phyloP scores from a whole-genome alignment of 1,140 invertebrate species.

The Aphelinus atriplicis region DNA sequence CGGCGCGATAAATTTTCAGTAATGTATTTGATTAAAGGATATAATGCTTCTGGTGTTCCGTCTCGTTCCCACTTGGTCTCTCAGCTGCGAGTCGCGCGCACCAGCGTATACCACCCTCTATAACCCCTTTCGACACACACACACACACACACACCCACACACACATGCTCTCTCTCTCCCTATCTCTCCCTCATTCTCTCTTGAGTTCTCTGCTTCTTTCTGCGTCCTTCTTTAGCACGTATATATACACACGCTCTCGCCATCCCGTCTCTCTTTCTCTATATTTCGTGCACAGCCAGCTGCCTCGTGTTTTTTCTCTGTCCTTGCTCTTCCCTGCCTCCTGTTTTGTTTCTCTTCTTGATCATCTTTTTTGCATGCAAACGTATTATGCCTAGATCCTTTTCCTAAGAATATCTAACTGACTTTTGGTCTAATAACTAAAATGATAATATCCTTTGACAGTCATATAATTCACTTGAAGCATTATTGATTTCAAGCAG shows the following conservation, averaged over 20 bases:
- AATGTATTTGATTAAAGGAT: conserved; percentile 68
- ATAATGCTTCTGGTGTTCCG: conserved; percentile 59
- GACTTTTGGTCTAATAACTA: conserved; percentile 36
- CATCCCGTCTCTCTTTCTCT: conserved; percentile 26
- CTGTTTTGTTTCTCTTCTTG: conserved; percentile 40
- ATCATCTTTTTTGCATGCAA: conserved; percentile 41
- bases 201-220: conserved; percentile 30
- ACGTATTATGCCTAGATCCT: conserved; percentile 38
- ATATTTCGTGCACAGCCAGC: conserved; percentile 30
- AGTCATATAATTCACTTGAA: too few species aligned
- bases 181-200: background rate
- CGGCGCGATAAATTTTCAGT: conserved; percentile 65
- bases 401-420: conserved; percentile 16
- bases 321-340: conserved; percentile 31
- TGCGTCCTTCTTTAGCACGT: conserved; percentile 25
- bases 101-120: background rate
- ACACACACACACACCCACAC: too few species aligned
- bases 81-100: background rate
- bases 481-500: too few species aligned
- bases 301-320: conserved; percentile 30
- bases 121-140: too few species aligned
- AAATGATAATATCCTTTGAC: conserved; percentile 34
- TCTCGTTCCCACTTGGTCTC: conserved; percentile 21
- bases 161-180: background rate
- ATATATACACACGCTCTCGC: too few species aligned